These are phyloP conservation scores for Neolamprologus variostigma DNA, from an alignment of 2,113 vertebrate species.

Conservation along the genomic window DNA sequence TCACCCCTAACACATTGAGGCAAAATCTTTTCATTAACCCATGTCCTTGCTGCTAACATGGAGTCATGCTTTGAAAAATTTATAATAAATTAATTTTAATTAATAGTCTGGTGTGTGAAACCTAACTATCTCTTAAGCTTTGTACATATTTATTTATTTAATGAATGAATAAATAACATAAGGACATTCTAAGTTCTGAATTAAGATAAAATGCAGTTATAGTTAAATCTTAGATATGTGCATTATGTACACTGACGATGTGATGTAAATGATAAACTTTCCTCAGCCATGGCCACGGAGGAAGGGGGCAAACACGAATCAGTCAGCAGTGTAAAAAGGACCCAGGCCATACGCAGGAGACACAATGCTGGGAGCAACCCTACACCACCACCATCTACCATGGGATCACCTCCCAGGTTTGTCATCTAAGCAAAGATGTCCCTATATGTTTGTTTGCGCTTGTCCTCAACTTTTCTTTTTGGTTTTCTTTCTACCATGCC, in stretches of 20 bases:
- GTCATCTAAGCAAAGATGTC: background rate
- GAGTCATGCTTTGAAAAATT: background rate
- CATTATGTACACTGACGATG: background rate
- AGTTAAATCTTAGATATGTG: background rate
- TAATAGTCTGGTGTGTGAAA: background rate
- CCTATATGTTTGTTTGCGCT: background rate
- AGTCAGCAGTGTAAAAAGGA: conserved; percentile 78
- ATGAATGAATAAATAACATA: background rate
- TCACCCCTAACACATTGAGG: background rate
- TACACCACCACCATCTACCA: conserved; percentile 83
- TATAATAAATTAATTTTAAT: background rate
- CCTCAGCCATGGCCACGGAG: conserved; percentile 56
- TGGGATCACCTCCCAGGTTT: conserved; percentile 87
- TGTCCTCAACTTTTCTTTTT: background rate
- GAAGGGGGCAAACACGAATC: conserved; percentile 76
- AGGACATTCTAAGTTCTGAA: background rate
- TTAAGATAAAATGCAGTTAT: background rate
- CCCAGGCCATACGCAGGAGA: conserved; percentile 83
- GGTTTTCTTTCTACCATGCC: background rate
- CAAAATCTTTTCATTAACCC: background rate
- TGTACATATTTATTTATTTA: background rate
- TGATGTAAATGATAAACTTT: conserved; percentile 10
- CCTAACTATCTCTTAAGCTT: background rate
- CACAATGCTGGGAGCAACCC: conserved; percentile 90
- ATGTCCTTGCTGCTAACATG: background rate